Percentiles rank a stretch among this genome's conserved stretches.
These are phyloP conservation scores for Eclectus roratus DNA, from an alignment of 2,113 vertebrate genomes.

Conservation along the genomic window DNA sequence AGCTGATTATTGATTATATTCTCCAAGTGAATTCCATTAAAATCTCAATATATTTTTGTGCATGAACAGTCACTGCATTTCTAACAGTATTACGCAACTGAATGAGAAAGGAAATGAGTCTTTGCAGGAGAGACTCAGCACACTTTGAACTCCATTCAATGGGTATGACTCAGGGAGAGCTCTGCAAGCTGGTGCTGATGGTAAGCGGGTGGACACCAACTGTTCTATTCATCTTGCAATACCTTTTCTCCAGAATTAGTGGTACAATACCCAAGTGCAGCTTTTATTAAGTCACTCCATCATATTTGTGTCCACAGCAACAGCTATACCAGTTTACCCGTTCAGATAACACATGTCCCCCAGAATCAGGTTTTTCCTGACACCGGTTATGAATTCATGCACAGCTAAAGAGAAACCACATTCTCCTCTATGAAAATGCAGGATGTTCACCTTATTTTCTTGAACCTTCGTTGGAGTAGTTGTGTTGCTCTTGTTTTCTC, in stretches of 20 bases:
- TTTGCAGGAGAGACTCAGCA: neutral
- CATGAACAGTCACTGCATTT: neutral
- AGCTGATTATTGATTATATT: neutral
- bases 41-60: neutral
- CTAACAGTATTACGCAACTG: neutral
- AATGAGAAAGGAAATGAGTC: neutral
- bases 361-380: neutral
- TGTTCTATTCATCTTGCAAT: neutral
- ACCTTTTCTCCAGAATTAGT: neutral
- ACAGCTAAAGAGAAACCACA: neutral
- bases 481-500: constrained; percentile 93
- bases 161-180: neutral
- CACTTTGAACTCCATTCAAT: neutral
- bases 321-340: neutral
- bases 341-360: neutral
- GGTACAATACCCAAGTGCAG: neutral
- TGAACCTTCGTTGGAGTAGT: constrained; percentile 93
- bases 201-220: neutral
- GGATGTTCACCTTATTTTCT: constrained; percentile 80
- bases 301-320: neutral
- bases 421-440: neutral
- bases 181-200: neutral
- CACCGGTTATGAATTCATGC: rapidly evolving
- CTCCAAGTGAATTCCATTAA: neutral
- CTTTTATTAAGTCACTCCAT: neutral